phyloP scores from a whole-genome alignment of 2,888 invertebrate species.

The Polymixis lichenea region DNA sequence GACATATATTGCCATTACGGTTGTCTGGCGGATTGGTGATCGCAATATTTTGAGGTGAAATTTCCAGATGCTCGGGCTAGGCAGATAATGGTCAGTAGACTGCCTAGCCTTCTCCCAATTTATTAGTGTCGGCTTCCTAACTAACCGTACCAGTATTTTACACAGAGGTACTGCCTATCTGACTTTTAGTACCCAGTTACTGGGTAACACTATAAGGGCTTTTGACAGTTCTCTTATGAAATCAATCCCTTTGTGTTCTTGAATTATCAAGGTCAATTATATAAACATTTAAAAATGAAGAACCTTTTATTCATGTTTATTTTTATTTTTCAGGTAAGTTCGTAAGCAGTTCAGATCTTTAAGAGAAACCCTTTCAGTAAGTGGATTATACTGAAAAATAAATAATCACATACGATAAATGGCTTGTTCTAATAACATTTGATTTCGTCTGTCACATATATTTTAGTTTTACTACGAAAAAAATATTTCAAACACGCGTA shows the following conservation, averaged over 20 bases:
- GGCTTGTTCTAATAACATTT: conserved; percentile 32
- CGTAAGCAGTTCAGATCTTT: conserved; percentile 68
- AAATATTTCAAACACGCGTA: not conserved
- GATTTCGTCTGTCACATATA: conserved; percentile 24
- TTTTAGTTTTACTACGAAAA: conserved; percentile 38
- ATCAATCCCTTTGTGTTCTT: not conserved
- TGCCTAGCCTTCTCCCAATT: no score
- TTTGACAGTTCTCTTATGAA: not conserved
- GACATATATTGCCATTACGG: not conserved
- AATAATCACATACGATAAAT: conserved; percentile 14
- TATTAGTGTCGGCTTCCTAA: not conserved
- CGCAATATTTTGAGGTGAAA: not conserved
- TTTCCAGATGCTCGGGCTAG: no score
- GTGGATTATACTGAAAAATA: conserved; percentile 33
- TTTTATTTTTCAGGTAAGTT: conserved; percentile 83
- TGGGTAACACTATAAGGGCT: no score
- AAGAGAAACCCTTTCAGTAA: conserved; percentile 48
- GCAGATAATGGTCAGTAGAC: not conserved
- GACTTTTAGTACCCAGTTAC: no score
- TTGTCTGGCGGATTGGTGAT: not conserved
- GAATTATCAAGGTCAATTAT: not conserved
- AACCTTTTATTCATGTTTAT: not conserved
- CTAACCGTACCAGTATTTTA: not conserved
- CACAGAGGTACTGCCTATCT: not conserved
- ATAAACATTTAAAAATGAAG: not conserved